Conservation (phyloP, 2,797 vertebrate species). For the Stomatorhinus walkeri region DNA sequence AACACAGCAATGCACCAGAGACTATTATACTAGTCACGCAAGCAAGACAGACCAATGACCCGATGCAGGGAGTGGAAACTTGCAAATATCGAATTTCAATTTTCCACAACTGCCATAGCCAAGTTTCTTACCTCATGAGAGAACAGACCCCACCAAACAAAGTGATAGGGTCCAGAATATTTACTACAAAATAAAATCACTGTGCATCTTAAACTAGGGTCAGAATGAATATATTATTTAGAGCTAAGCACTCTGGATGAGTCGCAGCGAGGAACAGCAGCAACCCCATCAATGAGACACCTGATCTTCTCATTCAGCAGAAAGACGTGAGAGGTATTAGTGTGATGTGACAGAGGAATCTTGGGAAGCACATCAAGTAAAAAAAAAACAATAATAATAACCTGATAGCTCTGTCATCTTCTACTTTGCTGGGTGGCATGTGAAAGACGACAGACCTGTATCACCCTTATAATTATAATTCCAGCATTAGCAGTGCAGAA, state of each 20-base stretch:
- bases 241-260: slow-evolving; percentile 44
- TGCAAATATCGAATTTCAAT: slow-evolving; percentile 23
- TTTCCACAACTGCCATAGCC: slow-evolving; percentile 25
- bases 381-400: background rate
- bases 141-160: slow-evolving; percentile 26
- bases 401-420: background rate
- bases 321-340: slow-evolving; percentile 33
- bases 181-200: slow-evolving; percentile 44
- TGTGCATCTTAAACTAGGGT: slow-evolving; percentile 43
- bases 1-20: background rate
- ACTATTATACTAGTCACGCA: background rate
- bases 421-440: background rate
- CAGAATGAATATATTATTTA: slow-evolving; percentile 50
- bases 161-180: slow-evolving; percentile 35
- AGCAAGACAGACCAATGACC: background rate
- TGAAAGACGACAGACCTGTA: background rate
- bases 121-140: slow-evolving; percentile 31
- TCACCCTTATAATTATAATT: background rate
- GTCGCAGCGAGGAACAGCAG: slow-evolving; percentile 43
- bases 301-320: slow-evolving; percentile 36
- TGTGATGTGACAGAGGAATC: background rate
- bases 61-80: slow-evolving; percentile 10
- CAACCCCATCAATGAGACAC: slow-evolving; percentile 29
- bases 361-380: background rate
- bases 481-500: background rate